Evolutionary conservation across 2,888 invertebrate genomes (phyloP).

Genomic region (Rhingia campestris): DNA sequence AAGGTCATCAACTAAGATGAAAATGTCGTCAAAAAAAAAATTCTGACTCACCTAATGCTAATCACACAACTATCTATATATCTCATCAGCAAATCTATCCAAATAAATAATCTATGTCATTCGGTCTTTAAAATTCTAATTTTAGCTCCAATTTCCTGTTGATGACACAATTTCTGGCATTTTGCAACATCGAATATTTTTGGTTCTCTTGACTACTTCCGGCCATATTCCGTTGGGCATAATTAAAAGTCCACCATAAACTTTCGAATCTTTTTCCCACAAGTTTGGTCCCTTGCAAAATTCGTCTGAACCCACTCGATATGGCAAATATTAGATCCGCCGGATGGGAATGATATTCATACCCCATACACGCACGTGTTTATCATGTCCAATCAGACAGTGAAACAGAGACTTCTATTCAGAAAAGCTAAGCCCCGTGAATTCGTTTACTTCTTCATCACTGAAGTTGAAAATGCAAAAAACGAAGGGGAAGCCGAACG

Average conservation of each 20-base stretch:
- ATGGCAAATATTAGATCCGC: conserved; percentile 55
- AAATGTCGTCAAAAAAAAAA: no score
- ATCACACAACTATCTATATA: no score
- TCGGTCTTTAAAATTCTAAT: background rate
- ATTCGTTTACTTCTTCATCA: conserved; percentile 45
- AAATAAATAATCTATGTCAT: no score
- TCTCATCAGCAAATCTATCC: no score
- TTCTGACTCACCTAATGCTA: no score
- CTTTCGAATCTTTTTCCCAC: conserved; percentile 5
- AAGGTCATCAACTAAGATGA: no score
- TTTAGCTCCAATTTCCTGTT: conserved; percentile 60
- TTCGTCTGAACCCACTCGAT: conserved; percentile 29
- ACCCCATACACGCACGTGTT: conserved; percentile 55
- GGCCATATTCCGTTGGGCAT: conserved; percentile 46
- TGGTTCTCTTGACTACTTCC: conserved; percentile 38
- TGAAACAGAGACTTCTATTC: conserved; percentile 66
- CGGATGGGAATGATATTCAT: conserved; percentile 35
- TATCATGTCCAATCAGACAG: conserved; percentile 46
- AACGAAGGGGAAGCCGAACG: background rate
- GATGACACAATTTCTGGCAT: conserved; percentile 53
- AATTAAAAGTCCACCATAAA: conserved; percentile 42
- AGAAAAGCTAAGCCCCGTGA: conserved; percentile 25
- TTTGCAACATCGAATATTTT: conserved; percentile 24
- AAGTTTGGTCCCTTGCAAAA: background rate
- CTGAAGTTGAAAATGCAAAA: conserved; percentile 52